phyloP scores from a whole-genome alignment of 2,113 vertebrate genomes.

The Tilapia sparmanii region DNA sequence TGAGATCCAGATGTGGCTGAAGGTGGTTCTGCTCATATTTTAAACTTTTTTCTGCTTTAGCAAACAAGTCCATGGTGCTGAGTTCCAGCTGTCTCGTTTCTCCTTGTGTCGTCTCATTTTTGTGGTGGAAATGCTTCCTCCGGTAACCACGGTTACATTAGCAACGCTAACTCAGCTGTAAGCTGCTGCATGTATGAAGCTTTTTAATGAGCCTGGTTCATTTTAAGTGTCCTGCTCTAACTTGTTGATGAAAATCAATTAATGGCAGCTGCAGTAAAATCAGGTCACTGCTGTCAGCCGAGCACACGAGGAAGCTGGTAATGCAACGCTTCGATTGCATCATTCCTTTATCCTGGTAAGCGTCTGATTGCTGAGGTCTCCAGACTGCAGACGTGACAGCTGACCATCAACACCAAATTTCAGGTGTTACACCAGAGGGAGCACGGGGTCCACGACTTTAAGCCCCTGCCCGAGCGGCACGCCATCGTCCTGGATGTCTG shows the following conservation, averaged over 20 bases:
- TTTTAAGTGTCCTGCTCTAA: background rate
- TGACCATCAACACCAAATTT: background rate
- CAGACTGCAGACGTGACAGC: background rate
- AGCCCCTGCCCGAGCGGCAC: accelerated
- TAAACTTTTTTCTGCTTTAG: background rate
- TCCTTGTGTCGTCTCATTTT: background rate
- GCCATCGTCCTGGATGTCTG: background rate
- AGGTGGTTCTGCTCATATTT: accelerated
- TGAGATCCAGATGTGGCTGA: background rate
- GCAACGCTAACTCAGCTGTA: background rate
- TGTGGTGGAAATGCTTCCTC: background rate
- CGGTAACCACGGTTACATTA: background rate
- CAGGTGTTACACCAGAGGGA: background rate
- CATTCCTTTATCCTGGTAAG: background rate
- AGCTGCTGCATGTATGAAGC: background rate
- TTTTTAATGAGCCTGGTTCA: background rate
- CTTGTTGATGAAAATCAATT: background rate
- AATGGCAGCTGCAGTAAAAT: background rate
- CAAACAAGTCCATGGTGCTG: background rate
- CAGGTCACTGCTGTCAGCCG: background rate
- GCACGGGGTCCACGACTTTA: accelerated
- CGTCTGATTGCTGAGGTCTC: accelerated
- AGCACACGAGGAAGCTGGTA: background rate
- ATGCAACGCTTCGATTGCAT: background rate
- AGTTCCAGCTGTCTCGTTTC: background rate